A percentile compares a stretch with the other conserved stretches of the same genome.
phyloP scores from a whole-genome alignment of 1,140 invertebrate genomes.

The Dreissena polymorpha region DNA sequence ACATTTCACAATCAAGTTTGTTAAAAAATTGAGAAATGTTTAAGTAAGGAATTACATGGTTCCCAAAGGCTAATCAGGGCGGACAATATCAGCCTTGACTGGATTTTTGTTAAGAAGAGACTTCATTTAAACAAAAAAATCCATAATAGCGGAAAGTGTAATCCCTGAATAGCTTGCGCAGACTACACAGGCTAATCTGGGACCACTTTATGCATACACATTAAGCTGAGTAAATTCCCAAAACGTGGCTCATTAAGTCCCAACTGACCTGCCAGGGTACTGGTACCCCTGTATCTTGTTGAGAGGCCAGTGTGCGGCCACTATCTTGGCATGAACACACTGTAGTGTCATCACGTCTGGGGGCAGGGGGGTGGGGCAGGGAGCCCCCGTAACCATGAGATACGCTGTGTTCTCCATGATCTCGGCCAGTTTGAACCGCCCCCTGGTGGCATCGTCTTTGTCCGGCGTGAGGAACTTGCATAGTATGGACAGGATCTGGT shows the following conservation, averaged over 20 bases:
- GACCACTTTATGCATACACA: too few relatives aligned
- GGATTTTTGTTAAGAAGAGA: too few relatives aligned
- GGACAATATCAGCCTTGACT: too few relatives aligned
- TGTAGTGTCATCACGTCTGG: conserved; percentile 57
- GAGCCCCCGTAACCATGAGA: conserved; percentile 60
- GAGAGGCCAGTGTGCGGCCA: conserved; percentile 68
- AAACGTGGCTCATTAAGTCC: too few relatives aligned
- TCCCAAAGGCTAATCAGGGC: too few relatives aligned
- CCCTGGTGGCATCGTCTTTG: conserved; percentile 69
- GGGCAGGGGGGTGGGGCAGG: conserved; percentile 62
- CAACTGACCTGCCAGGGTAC: conserved; percentile 71
- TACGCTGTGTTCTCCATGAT: conserved; percentile 71
- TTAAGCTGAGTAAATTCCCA: too few relatives aligned
- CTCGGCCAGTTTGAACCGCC: conserved; percentile 61
- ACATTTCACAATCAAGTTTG: too few relatives aligned
- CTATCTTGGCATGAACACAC: conserved; percentile 70
- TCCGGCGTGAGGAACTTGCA: conserved; percentile 71
- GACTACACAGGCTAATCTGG: too few relatives aligned
- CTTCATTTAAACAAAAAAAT: neutral
- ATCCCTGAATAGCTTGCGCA: too few relatives aligned
- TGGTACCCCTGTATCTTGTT: conserved; percentile 64
- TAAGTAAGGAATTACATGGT: too few relatives aligned
- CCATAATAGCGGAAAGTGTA: too few relatives aligned
- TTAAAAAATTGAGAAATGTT: too few relatives aligned
- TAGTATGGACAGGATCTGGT: conserved; percentile 61